Percentiles rank a stretch among this genome's conserved stretches.
phyloP scores from a whole-genome alignment of 2,113 vertebrate genomes.

The Potamarius usumacintae region DNA sequence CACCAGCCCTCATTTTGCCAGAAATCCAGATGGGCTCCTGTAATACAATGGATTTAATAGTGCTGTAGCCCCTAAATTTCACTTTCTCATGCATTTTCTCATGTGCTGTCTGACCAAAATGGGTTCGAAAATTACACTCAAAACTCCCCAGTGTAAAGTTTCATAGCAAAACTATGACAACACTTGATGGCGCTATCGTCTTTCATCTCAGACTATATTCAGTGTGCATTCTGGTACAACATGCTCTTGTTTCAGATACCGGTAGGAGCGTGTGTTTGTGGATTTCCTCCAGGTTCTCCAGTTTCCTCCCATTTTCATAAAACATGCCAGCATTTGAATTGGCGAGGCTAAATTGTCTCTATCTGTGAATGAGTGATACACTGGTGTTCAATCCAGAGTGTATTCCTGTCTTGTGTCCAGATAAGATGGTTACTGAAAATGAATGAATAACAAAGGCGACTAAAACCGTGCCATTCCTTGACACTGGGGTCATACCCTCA shows the following conservation, averaged over 20 bases:
- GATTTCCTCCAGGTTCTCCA: neutral
- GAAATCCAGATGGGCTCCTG: slow-evolving; percentile 28
- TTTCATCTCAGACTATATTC: neutral
- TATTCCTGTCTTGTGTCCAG: neutral
- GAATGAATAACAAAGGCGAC: neutral
- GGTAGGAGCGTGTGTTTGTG: neutral
- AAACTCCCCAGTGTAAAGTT: neutral
- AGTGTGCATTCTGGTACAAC: neutral
- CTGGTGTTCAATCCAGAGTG: no score
- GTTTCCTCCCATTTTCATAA: neutral
- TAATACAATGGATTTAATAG: slow-evolving; percentile 43
- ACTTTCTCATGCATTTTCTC: slow-evolving; percentile 13
- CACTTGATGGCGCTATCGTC: slow-evolving; percentile 13
- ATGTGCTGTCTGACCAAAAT: neutral
- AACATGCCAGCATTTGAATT: neutral
- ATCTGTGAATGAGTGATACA: neutral
- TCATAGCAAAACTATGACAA: neutral
- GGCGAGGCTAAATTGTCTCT: neutral
- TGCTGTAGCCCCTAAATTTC: slow-evolving; percentile 32
- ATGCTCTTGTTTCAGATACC: neutral
- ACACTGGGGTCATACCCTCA: neutral
- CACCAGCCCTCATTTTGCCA: slow-evolving; percentile 51
- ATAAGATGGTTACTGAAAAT: neutral
- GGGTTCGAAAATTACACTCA: neutral
- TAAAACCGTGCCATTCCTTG: neutral